Base-by-base conservation (phyloP, 2,113 vertebrate species). In the Stegostoma tigrinum region DNA sequence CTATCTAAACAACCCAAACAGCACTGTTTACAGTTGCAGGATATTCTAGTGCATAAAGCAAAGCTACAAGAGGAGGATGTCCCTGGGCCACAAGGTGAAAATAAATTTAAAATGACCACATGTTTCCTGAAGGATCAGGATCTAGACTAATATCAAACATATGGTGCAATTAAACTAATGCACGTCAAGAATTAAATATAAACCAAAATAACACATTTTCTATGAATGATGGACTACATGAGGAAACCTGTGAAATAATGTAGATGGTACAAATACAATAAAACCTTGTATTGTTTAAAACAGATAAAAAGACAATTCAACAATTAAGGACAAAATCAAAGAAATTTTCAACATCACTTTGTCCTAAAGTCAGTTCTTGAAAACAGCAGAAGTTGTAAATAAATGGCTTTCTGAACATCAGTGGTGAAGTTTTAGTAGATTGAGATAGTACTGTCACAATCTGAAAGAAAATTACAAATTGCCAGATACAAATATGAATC, bases 71-170 rank as follows among this genome's bases (percentile, higher is more conserved):
- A 30, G 80, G 48, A 48, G 42, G 2, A 1, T 70, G 67, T 95
- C 45, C 68, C 27, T 52, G 42, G n/a, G 23, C 67, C 67, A 34
- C 94, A 95, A 72, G 94, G 67, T 95, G 94, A 95, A 68, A 45
- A 70, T 23, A 70, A 93, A 94, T 94, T 68, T 70, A 94, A 95
- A 72, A 72, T 95, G 68, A 75, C 68, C 94, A 95, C 94, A 95
- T 95, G 94, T 38, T 45, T 72, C 30, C 67, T 95, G 38, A 95
- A 95, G 94, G 68, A 95, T 72, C 75, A 95, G 12, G 68, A 95
- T 95, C 45, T 52, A 45, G 42, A 34, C 12, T 72, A 42, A 75
- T 34, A 17, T 42, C 67, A 75, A 48, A 95, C 68, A 75, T 68
- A 95, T 34, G 94, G 94, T 24, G 27, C 45, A 72, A 12, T 68